Percentiles rank a stretch among this genome's conserved stretches.
Conservation (phyloP, 2,113 vertebrate species). For the Dasyornis broadbenti region DNA sequence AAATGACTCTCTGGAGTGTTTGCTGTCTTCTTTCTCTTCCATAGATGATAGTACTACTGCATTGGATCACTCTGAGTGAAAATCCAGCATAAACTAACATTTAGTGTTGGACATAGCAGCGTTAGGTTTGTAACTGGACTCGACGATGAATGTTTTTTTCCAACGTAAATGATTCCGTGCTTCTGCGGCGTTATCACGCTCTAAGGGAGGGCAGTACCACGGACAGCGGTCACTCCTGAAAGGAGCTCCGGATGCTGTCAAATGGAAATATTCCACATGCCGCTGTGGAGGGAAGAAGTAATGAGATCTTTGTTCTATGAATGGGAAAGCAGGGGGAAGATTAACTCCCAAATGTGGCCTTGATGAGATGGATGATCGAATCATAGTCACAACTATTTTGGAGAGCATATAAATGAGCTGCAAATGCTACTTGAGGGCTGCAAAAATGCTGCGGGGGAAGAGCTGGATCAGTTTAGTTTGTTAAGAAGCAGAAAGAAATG, state of each 20-base stretch:
- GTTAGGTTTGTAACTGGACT: neutral
- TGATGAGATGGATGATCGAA: neutral
- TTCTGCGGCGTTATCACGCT: no score
- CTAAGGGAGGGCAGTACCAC: rapidly evolving
- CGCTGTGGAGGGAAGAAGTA: neutral
- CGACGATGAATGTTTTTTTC: neutral
- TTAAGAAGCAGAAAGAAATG: neutral
- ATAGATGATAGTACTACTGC: neutral
- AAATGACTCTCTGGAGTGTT: neutral
- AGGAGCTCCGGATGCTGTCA: rapidly evolving
- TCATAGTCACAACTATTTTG: neutral
- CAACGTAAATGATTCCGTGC: no score
- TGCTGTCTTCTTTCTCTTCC: neutral
- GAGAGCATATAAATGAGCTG: neutral
- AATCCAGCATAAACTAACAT: neutral
- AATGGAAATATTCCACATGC: rapidly evolving
- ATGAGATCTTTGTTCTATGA: neutral
- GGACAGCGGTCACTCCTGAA: rapidly evolving
- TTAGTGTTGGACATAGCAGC: neutral
- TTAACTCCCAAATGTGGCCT: neutral
- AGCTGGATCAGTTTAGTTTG: neutral
- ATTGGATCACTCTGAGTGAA: neutral
- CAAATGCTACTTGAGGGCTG: neutral
- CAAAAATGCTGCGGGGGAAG: neutral
- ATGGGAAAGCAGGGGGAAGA: neutral